These are phyloP conservation scores for Bubo bubo DNA, from an alignment of 2,113 vertebrate genomes.

Conservation along the genomic window DNA sequence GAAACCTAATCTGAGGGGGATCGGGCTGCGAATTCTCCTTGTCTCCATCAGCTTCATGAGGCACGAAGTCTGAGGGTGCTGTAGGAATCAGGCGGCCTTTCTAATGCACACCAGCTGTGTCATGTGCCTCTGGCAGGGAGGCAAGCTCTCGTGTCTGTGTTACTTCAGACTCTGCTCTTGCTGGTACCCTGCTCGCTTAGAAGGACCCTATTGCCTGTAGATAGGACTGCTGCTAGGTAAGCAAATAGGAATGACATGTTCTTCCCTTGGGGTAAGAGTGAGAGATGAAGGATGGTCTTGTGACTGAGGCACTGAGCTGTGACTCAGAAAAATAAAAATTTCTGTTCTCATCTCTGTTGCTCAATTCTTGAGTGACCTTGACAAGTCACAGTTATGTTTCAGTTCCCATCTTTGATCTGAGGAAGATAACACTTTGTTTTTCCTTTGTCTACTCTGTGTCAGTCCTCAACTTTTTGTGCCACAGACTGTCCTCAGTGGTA, in stretches of 20 bases:
- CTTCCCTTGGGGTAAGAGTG: not conserved
- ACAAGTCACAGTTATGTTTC: not conserved
- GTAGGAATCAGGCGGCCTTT: not conserved
- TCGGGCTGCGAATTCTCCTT: conserved; percentile 14
- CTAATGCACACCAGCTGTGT: not conserved
- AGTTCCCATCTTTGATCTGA: not conserved
- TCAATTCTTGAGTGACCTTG: conserved; percentile 30
- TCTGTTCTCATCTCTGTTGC: not conserved
- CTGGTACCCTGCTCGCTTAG: not conserved
- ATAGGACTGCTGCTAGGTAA: not conserved
- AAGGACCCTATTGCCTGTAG: not conserved
- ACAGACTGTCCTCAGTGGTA: not conserved
- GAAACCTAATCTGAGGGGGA: conserved; percentile 51
- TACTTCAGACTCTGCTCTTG: not conserved
- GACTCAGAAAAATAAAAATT: conserved; percentile 25
- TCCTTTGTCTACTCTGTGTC: not conserved
- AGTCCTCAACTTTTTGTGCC: not conserved
- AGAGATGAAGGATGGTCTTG: conserved; percentile 12
- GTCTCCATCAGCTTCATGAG: not conserved
- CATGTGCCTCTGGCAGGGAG: not conserved
- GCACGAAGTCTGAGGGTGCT: conserved; percentile 1
- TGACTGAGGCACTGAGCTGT: conserved; percentile 6
- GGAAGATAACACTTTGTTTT: not conserved
- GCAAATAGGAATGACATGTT: not conserved
- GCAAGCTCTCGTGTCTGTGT: not conserved